Evolutionary conservation across 2,113 vertebrate species (phyloP).

Genomic region (Paedocypris sp.): DNA sequence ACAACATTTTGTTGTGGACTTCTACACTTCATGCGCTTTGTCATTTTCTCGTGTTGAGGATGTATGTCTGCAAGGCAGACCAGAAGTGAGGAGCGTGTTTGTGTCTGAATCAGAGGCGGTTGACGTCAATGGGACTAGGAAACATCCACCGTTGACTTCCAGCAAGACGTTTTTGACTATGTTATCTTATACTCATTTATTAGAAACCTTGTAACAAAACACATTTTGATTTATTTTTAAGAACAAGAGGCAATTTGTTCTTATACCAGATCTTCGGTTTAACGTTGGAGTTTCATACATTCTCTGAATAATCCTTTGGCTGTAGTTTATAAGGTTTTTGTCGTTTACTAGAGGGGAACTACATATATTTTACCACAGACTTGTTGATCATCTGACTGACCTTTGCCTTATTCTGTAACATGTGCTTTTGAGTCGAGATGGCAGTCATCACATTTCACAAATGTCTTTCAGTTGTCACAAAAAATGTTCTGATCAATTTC

Average conservation of each 20-base stretch:
- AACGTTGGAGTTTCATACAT: not conserved
- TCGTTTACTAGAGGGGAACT: not conserved
- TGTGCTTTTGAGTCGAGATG: not conserved
- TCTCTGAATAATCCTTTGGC: not conserved
- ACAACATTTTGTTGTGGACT: not conserved
- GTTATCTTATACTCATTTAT: slow-evolving; percentile 12
- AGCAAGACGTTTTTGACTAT: slow-evolving; percentile 4
- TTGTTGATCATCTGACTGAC: slow-evolving; percentile 25
- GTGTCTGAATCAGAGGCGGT: not conserved
- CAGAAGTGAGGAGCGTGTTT: slow-evolving; percentile 1
- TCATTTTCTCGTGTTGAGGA: not conserved
- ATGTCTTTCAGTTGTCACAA: not conserved
- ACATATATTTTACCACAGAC: slow-evolving; percentile 3
- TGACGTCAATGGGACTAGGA: not conserved
- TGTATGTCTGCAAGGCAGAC: slow-evolving; percentile 39
- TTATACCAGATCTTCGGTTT: not conserved
- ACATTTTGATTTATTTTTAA: slow-evolving; percentile 13
- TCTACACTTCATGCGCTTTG: not conserved
- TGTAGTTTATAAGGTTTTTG: no score
- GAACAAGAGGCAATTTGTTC: not conserved
- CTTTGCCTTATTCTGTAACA: slow-evolving; percentile 1
- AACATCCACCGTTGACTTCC: slow-evolving; percentile 5
- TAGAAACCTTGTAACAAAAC: slow-evolving; percentile 26
- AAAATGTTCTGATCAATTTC: not conserved
- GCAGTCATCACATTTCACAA: not conserved